Evolutionary conservation across 2,888 invertebrate genomes (phyloP).

Genomic region (Orchesellides sinensis): DNA sequence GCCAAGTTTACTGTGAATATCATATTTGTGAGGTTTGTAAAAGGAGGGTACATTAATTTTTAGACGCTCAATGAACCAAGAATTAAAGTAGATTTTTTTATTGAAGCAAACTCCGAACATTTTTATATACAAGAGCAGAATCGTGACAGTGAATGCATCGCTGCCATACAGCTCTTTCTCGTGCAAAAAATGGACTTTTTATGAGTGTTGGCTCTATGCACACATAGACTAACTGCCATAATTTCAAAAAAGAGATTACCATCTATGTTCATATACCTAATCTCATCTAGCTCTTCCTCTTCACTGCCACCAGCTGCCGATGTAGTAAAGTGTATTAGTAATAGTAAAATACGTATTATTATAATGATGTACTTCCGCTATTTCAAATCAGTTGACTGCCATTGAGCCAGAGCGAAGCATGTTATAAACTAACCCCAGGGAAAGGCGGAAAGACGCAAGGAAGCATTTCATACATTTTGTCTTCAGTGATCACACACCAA

Average conservation of each 20-base stretch:
- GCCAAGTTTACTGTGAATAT: background rate
- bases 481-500: background rate
- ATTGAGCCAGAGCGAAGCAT: slow-evolving; percentile 12
- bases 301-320: slow-evolving; percentile 4
- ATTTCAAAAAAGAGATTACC: slow-evolving; percentile 56
- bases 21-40: background rate
- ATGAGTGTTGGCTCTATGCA: background rate
- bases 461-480: slow-evolving; percentile 22
- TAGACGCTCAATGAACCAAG: slow-evolving; percentile 49
- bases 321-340: background rate
- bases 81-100: slow-evolving; percentile 15
- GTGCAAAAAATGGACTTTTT: slow-evolving; percentile 13
- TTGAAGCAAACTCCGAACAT: background rate
- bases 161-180: too few species aligned
- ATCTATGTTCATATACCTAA: slow-evolving; percentile 36
- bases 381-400: slow-evolving; percentile 57
- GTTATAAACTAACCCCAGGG: background rate
- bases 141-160: slow-evolving; percentile 49
- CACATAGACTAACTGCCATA: slow-evolving; percentile 20
- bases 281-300: background rate
- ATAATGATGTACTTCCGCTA: slow-evolving; percentile 63
- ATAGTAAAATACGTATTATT: slow-evolving; percentile 8
- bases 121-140: background rate
- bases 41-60: background rate
- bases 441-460: background rate